Base-by-base conservation (phyloP, 1,140 invertebrate genomes). In the Nasonia giraulti region DNA sequence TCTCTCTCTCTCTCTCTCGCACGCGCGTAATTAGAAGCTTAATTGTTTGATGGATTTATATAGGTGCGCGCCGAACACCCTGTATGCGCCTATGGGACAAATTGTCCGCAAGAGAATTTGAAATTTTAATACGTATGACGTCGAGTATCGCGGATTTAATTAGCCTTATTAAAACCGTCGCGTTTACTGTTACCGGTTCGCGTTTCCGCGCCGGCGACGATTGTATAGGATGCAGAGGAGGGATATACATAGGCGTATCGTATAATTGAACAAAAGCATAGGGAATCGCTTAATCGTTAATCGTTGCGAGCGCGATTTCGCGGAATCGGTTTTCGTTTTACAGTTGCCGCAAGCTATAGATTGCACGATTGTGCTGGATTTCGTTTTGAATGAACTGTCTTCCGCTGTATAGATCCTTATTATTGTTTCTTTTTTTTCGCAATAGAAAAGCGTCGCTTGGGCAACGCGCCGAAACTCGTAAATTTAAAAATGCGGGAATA, bases 31-130 rank as follows among this genome's bases (percentile, higher is more conserved):
- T 84, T 75, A 47, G 10, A 66, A 33, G 68, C 55, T 81, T 81
- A 81, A 85, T 85, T 81, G 71, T 76, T 69, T 68, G 40, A 81
- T 69, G 27, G 44, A 80, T 80, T 76, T 82, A 75, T 62, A 44
- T 14, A 37, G 33, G 31, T 31, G 33, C 8, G 27, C 27, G 27
- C 27, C 27, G 27, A 27, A 44, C 10, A 44, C 55, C 55, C 20
- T 20, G 11, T 44, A 27, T 37, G 33, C 71, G 71, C 27, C 27
- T 69, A 2, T 4, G 47, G 33, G 81, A 82, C 81, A 66, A 76
- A 66, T 83, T 83, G 47, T 66, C 55, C 55, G 12, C 2, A 8
- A 66, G 4, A 27, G 50, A 50, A 50, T 71, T 69, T 50, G 50
- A 37, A 44, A 83, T 47, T 23, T 75, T 82, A n/a, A 37, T 80